Evolutionary conservation across 2,888 invertebrate genomes (phyloP).

Genomic region (Nymphalis urticae): DNA sequence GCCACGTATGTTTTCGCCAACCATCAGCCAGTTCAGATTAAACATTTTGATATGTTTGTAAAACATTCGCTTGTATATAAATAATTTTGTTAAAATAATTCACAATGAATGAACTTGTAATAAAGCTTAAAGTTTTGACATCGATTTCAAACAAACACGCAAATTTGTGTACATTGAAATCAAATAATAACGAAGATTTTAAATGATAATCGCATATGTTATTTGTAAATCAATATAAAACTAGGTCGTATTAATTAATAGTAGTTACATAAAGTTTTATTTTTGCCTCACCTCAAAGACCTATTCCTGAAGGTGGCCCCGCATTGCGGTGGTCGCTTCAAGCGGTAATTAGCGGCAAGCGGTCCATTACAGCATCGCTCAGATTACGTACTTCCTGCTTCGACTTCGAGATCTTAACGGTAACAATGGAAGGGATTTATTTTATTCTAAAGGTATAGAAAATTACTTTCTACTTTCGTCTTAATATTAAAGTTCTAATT

Average conservation of each 20-base stretch:
- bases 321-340: constrained; percentile 24
- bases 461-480: background rate
- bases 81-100: too few relatives aligned
- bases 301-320: constrained; percentile 10
- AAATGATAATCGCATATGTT: too few relatives aligned
- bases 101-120: too few relatives aligned
- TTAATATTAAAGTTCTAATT: background rate
- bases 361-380: constrained; percentile 14
- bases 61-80: too few relatives aligned
- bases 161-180: too few relatives aligned
- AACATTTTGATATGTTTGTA: too few relatives aligned
- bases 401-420: constrained; percentile 12
- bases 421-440: constrained; percentile 2
- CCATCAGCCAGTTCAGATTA: too few relatives aligned
- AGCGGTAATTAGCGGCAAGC: constrained; percentile 23
- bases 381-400: constrained; percentile 18
- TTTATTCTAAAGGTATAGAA: constrained; percentile 3
- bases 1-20: too few relatives aligned
- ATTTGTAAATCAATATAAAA: background rate
- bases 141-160: too few relatives aligned
- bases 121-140: too few relatives aligned
- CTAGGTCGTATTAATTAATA: background rate
- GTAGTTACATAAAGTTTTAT: constrained; percentile 2
- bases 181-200: too few relatives aligned
- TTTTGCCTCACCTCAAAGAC: constrained; percentile 4